Percentiles rank a stretch among this genome's conserved stretches.
Conservation (phyloP, 2,888 invertebrate genomes). For the Agrotis puta region DNA sequence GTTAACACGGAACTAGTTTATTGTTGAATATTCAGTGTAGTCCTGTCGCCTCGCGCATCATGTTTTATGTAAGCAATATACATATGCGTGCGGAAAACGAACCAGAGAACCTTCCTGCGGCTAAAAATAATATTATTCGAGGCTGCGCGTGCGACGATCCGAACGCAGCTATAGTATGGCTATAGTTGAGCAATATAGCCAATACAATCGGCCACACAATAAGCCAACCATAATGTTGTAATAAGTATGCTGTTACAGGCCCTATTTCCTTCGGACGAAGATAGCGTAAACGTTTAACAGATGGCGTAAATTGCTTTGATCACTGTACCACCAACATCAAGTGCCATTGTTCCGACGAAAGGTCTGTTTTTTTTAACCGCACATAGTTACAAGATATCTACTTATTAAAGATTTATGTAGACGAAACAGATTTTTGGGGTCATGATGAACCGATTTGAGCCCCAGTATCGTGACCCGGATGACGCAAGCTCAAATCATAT, state of each 20-base stretch:
- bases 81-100: conserved; percentile 81
- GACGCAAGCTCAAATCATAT: conserved; percentile 71
- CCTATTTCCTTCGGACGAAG: conserved; percentile 62
- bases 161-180: conserved; percentile 65
- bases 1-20: conserved; percentile 69
- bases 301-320: conserved; percentile 61
- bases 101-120: conserved; percentile 85
- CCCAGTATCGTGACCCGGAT: conserved; percentile 69
- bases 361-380: conserved; percentile 74
- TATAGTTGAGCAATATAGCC: conserved; percentile 69
- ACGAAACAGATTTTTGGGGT: conserved; percentile 40
- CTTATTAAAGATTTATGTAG: conserved; percentile 35
- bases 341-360: conserved; percentile 79
- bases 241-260: conserved; percentile 63
- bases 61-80: conserved; percentile 76
- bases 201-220: conserved; percentile 69
- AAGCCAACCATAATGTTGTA: conserved; percentile 64
- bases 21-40: conserved; percentile 72
- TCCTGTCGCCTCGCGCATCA: conserved; percentile 72
- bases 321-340: conserved; percentile 61
- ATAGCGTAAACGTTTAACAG: conserved; percentile 54
- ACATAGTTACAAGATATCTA: conserved; percentile 51
- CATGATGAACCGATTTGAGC: conserved; percentile 44
- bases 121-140: conserved; percentile 88
- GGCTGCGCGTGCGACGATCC: conserved; percentile 86